Percentiles rank a stretch among this genome's conserved stretches.
These are phyloP conservation scores for Albula glossodonta DNA, from an alignment of 2,113 vertebrate genomes.

Conservation along the genomic window DNA sequence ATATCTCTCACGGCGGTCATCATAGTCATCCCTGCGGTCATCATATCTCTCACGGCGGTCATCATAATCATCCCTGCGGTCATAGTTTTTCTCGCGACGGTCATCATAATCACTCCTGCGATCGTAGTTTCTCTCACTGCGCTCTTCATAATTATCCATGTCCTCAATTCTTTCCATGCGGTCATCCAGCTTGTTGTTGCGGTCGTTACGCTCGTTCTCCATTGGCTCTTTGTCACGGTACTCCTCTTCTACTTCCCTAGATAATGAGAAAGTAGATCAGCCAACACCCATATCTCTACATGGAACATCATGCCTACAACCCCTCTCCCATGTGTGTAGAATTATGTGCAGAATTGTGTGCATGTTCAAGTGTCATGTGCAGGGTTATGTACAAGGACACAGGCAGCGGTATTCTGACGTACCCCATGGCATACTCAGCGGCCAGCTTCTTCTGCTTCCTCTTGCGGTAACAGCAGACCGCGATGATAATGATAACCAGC, in stretches of 20 bases:
- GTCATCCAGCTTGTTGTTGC: background rate
- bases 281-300: background rate
- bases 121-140: background rate
- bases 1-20: background rate
- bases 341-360: too few relatives aligned
- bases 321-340: background rate
- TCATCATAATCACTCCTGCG: background rate
- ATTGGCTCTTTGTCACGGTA: background rate
- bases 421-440: constrained; percentile 59
- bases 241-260: background rate
- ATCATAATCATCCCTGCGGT: background rate
- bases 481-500: constrained; percentile 41
- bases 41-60: background rate
- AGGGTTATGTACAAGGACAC: background rate
- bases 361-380: background rate
- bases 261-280: background rate
- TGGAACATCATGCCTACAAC: background rate
- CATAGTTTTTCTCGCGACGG: background rate
- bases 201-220: background rate
- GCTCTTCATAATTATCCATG: background rate
- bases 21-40: background rate
- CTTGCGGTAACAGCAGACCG: constrained; percentile 59
- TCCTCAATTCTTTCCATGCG: background rate
- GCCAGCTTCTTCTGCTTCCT: constrained; percentile 35
- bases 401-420: background rate